phyloP scores from a whole-genome alignment of 2,888 invertebrate species.

The Fragum fragum region DNA sequence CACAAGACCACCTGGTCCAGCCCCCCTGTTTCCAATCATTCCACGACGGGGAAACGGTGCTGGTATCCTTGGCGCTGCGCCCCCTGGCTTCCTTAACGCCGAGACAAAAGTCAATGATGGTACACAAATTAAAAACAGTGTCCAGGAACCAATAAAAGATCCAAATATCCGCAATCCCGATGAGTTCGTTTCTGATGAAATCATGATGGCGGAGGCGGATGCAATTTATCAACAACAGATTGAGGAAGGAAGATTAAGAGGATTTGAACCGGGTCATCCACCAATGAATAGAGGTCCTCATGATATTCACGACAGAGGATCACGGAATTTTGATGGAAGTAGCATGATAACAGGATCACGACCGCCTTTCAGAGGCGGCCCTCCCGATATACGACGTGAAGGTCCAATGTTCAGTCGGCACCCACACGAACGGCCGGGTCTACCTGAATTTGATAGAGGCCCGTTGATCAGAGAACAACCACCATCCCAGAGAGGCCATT shows the following conservation, averaged over 20 bases:
- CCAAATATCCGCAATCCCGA: background rate
- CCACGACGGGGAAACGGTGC: slow-evolving; percentile 12
- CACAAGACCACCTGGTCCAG: background rate
- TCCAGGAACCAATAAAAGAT: background rate
- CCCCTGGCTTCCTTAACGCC: background rate
- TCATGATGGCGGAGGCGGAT: background rate
- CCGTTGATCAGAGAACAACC: background rate
- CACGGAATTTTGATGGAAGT: background rate
- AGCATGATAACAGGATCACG: background rate
- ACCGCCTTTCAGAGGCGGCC: slow-evolving; percentile 15
- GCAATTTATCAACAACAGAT: background rate
- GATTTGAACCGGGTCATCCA: background rate
- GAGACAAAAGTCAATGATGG: background rate
- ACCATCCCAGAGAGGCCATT: background rate
- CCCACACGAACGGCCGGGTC: background rate
- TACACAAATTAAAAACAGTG: background rate
- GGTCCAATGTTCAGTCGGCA: background rate
- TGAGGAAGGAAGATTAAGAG: background rate
- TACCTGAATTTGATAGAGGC: background rate
- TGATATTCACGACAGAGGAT: background rate
- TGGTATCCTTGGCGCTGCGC: slow-evolving; percentile 40
- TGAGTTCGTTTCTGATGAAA: background rate
- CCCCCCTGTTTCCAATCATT: slow-evolving; percentile 43
- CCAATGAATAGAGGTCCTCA: background rate
- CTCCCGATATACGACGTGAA: background rate